These are phyloP conservation scores for Caenorhabditis elegans DNA, from an alignment of 1,140 invertebrate species.

Conservation along the genomic window WBcel235 BX284605.5:13347001-13347500, in stretches of 20 bases:
- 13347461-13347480: neutral
- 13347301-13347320: constrained; percentile 9
- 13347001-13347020: no score
- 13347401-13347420: neutral
- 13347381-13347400: neutral
- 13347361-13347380: neutral
- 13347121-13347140: neutral
- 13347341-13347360: neutral
- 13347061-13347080: constrained; percentile 26
- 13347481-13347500: neutral
- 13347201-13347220: neutral
- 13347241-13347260: neutral
- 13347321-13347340: constrained; percentile 21
- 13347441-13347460: neutral
- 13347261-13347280: constrained; percentile 3
- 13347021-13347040: no score
- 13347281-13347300: constrained; percentile 14
- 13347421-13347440: neutral
- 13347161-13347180: neutral
- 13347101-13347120: neutral
- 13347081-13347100: constrained; percentile 8
- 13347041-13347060: neutral
- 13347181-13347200: neutral
- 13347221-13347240: neutral
- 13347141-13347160: neutral